Evolutionary conservation across 64 coral and sea anemone genomes (phyloP), one percentile per base, ranked within the genome.

Genomic region (Pocillopora damicornis): DNA sequence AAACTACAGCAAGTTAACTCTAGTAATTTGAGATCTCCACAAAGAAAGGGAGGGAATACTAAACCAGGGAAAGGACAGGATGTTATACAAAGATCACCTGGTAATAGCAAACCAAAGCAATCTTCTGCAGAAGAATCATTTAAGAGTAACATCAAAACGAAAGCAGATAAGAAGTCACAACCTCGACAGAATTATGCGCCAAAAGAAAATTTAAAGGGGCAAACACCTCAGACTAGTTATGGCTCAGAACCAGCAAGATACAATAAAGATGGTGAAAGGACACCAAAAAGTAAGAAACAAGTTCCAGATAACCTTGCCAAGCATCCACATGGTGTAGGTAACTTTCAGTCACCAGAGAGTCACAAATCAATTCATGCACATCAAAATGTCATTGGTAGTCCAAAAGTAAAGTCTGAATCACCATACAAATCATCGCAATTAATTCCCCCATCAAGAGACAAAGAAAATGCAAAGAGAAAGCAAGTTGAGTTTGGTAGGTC

Each of bases 361-460:
- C 64, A 85, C 72, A 73, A 57, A 42, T 51, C 36, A 17, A 58
- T 22, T 85, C 42, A 85, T 72, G 18, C 38, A 15, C 65, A n/a
- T 51, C 58, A 63, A 2, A 88, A 81, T 15, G 37, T 34, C 14
- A 56, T 16, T 84, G 79, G 76, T 59, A 93, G 64, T 18, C 38
- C 63, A n/a, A 73, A 69, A 15, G 2, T 64, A 5, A 51, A 78
- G 56, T 0, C 37, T 0, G 87, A 38, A 61, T 81, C 82, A 51
- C 16, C 37, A 45, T 76, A 75, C 18, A 51, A 72, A 61, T 11
- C 64, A 25, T 66, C 80, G 58, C 62, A 74, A 22, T 76, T 35
- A 73, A 84, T 45, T 71, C 87, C 87, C n/a, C 73, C 87, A 9
- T 61, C 61, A 60, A 89, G 75, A 61, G 74, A 85, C 42, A 62